Base-by-base conservation (phyloP, 2,888 invertebrate species). In the Lasioglossum pauxillum region DNA sequence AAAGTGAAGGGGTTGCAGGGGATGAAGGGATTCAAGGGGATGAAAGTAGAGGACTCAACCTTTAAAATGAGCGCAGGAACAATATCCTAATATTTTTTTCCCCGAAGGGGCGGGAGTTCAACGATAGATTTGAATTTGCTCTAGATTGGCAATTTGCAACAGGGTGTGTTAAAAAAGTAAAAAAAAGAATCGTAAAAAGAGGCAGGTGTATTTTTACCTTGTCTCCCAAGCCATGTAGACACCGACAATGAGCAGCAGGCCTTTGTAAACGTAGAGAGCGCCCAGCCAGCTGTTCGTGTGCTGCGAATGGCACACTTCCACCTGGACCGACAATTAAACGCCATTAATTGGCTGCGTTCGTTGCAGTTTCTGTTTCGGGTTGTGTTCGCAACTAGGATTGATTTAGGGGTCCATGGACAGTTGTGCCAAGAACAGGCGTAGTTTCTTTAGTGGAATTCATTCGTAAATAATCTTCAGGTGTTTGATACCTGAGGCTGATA, bases 211-310 rank as follows among this genome's bases (percentile, higher is more conserved):
- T 49, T 31, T 78, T 92, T 92, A 96, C 96, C 96, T 97, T 16
- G 99, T 99, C 96, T 98, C 98, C 99, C 99, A 99, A 0, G 99
- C 99, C 98, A 99, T 98, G 95, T 98, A 99, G 5, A 98, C 98
- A 0, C 98, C 99, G 85, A 98, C 98, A 49, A 98, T 96, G 27
- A 99, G 96, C 31, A 99, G 96, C 0, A 99, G 96, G 2, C 98
- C 98, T 95, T 99, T 99, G 96, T 99, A 99, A 14, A 97, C 98
- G 95, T 98, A 99, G 19, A 99, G 96, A 0, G 97, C 98, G 75
- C 98, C 97, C n/a, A 98, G 96, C 99, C 99, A 99, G 75, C 98
- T 98, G 67, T 97, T 97, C 19, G 98, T 98, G 95, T 98, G 98
- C 91, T 97, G 97, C 1, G 98, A 98, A 92, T 97, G 97, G 95